phyloP scores from a whole-genome alignment of 2,113 vertebrate species.

The Carettochelys insculpta region DNA sequence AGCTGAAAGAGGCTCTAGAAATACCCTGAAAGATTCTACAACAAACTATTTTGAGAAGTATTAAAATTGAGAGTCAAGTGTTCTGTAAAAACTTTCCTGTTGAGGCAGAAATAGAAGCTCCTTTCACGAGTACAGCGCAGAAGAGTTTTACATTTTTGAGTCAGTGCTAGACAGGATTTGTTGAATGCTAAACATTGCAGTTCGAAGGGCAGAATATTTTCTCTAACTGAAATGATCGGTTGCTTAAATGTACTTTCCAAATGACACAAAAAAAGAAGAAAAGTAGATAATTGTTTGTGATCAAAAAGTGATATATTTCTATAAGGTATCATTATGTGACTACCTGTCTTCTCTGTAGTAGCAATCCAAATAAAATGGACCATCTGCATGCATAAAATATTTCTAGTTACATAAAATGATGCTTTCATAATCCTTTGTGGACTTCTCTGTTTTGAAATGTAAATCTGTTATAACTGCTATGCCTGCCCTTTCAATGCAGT shows the following conservation, averaged over 20 bases:
- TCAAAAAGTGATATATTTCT: slow-evolving; percentile 20
- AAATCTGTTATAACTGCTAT: neutral
- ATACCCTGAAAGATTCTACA: neutral
- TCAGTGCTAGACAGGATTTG: slow-evolving; percentile 7
- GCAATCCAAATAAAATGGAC: neutral
- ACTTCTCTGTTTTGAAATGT: slow-evolving; percentile 31
- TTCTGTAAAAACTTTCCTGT: neutral
- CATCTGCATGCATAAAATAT: slow-evolving; percentile 23
- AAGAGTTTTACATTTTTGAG: neutral
- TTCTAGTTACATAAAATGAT: neutral
- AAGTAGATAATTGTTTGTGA: slow-evolving; percentile 10
- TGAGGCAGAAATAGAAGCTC: neutral
- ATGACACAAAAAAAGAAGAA: slow-evolving; percentile 12
- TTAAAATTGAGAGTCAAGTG: neutral
- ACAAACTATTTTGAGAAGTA: neutral
- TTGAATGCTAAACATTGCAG: neutral
- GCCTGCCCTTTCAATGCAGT: neutral
- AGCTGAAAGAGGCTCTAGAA: neutral
- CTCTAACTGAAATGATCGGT: slow-evolving; percentile 20
- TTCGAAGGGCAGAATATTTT: neutral
- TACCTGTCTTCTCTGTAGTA: slow-evolving; percentile 35
- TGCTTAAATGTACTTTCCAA: slow-evolving; percentile 21
- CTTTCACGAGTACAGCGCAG: neutral
- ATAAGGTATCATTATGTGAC: neutral
- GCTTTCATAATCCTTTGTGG: slow-evolving; percentile 2